Evolutionary conservation across 2,113 vertebrate species (phyloP).

Genomic region (Athene cunicularia): DNA sequence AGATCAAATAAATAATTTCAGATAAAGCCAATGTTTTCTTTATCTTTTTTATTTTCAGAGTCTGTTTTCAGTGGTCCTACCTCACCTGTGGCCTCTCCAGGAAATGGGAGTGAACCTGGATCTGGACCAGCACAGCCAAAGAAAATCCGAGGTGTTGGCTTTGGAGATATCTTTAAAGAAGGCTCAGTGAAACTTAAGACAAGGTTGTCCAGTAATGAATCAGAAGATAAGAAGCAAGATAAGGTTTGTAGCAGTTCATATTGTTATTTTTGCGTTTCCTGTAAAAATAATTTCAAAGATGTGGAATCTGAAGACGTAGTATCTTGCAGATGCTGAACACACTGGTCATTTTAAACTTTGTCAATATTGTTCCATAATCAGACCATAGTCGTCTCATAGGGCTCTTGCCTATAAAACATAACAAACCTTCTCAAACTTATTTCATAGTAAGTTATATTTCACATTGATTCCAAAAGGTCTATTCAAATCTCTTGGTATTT

Average conservation of each 20-base stretch:
- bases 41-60: slow-evolving; percentile 58
- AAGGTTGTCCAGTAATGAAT: slow-evolving; percentile 80
- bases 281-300: neutral
- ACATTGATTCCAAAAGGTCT: neutral
- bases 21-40: neutral
- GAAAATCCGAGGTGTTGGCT: slow-evolving; percentile 93
- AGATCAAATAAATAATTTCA: neutral
- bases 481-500: neutral
- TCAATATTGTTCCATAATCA: neutral
- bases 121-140: slow-evolving; percentile 85
- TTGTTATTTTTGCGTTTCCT: neutral
- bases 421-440: neutral
- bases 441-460: neutral
- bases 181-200: slow-evolving; percentile 89
- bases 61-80: slow-evolving; percentile 67
- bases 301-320: neutral
- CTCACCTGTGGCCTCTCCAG: slow-evolving; percentile 77
- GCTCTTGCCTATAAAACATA: neutral
- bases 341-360: neutral
- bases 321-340: neutral
- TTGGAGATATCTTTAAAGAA: slow-evolving; percentile 95
- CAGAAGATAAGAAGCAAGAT: slow-evolving; percentile 87
- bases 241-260: slow-evolving; percentile 72
- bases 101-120: slow-evolving; percentile 72
- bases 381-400: neutral